These are phyloP conservation scores for Pseudococcus viburni DNA, from an alignment of 2,888 invertebrate species.

Conservation along the genomic window DNA sequence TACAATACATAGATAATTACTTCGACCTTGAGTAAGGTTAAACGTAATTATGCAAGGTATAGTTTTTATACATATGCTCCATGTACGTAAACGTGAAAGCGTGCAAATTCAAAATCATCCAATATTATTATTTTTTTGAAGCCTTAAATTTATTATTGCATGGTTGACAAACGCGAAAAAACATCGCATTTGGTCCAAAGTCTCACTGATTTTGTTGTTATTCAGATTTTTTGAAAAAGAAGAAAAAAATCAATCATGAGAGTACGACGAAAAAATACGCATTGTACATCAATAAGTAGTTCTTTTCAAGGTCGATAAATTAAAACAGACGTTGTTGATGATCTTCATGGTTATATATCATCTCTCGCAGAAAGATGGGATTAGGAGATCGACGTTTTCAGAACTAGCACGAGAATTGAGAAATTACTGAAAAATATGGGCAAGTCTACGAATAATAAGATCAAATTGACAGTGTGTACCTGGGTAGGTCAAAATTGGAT, in stretches of 20 bases:
- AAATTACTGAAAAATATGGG: background rate
- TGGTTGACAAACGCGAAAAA: constrained; percentile 26
- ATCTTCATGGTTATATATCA: background rate
- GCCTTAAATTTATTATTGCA: constrained; percentile 5
- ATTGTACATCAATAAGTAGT: background rate
- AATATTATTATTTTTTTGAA: constrained; percentile 27
- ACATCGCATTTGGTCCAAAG: background rate
- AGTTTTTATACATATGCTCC: constrained; percentile 39
- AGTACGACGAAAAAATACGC: background rate
- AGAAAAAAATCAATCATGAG: background rate
- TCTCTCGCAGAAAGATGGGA: background rate
- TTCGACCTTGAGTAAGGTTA: constrained; percentile 64
- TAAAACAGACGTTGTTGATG: background rate
- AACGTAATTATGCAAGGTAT: constrained; percentile 52
- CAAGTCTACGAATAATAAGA: too few species aligned
- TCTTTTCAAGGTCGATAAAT: constrained; percentile 27
- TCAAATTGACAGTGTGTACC: too few species aligned
- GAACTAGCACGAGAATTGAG: background rate
- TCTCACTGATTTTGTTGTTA: constrained; percentile 7
- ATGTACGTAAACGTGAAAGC: constrained; percentile 15
- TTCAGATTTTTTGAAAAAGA: constrained; percentile 2
- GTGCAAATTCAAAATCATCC: constrained; percentile 44
- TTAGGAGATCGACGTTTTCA: background rate
- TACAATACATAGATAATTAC: constrained; percentile 63
- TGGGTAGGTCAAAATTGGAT: too few species aligned